A percentile compares a stretch with the other conserved stretches of the same genome.
These are phyloP conservation scores for Pagrus major DNA, from an alignment of 2,113 vertebrate genomes.

Conservation along the genomic window DNA sequence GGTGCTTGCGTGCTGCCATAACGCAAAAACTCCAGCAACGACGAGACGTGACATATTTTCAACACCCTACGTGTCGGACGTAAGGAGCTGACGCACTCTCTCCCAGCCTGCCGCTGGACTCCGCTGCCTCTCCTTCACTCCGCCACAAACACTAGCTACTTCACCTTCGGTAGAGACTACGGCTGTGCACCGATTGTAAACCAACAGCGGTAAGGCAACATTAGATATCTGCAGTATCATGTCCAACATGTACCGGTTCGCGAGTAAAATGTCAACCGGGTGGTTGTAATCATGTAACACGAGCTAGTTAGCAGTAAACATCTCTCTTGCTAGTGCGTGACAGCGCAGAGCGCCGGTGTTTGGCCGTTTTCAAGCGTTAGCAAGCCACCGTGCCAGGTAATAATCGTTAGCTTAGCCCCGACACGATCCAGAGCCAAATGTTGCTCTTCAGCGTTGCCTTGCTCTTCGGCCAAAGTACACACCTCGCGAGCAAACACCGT, in stretches of 20 bases:
- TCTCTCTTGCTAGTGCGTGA: slow-evolving; percentile 42
- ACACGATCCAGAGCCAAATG: slow-evolving; percentile 11
- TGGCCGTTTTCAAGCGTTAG: slow-evolving; percentile 55
- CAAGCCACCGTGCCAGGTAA: slow-evolving; percentile 53
- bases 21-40: background rate
- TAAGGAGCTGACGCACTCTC: slow-evolving; percentile 56
- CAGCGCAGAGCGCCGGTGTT: slow-evolving; percentile 67
- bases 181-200: slow-evolving; percentile 59
- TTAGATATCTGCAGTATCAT: slow-evolving; percentile 16
- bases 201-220: slow-evolving; percentile 71
- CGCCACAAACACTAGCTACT: slow-evolving; percentile 50
- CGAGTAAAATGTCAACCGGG: background rate
- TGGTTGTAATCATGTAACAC: slow-evolving; percentile 7
- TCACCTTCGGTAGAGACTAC: slow-evolving; percentile 51
- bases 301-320: slow-evolving; percentile 51
- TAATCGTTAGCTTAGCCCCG: slow-evolving; percentile 71
- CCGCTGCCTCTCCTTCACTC: slow-evolving; percentile 36
- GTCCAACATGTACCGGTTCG: background rate
- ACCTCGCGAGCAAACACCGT: background rate
- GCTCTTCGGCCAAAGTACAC: background rate
- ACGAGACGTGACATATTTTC: slow-evolving; percentile 54
- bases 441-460: background rate
- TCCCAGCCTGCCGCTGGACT: slow-evolving; percentile 33
- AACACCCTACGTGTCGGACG: slow-evolving; percentile 51
- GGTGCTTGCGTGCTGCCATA: background rate